Conservation (phyloP, 2,797 vertebrate genomes). For the Pyrocephalus nanus region DNA sequence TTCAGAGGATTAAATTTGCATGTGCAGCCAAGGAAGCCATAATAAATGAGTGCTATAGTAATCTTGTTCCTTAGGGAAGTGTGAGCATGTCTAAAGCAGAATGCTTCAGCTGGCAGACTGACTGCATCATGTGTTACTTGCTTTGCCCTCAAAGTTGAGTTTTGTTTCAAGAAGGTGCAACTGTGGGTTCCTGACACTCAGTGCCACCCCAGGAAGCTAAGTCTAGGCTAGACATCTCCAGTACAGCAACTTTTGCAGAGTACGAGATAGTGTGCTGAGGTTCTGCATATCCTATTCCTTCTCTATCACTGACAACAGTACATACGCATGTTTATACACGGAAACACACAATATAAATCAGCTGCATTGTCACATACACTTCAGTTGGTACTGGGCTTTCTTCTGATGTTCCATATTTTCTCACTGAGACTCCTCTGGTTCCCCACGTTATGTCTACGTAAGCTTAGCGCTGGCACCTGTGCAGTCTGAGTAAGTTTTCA, state of each 20-base stretch:
- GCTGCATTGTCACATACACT: neutral
- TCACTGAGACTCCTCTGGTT: neutral
- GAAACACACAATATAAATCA: neutral
- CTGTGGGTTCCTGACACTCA: neutral
- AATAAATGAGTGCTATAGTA: rapidly evolving
- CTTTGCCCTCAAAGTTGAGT: neutral
- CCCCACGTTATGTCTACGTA: neutral
- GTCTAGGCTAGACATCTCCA: neutral
- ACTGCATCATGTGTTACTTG: neutral
- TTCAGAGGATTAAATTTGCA: neutral
- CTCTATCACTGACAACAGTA: neutral
- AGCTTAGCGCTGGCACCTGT: neutral
- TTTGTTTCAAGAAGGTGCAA: neutral
- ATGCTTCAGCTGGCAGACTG: neutral
- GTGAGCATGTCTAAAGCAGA: neutral
- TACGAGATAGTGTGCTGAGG: neutral
- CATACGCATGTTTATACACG: neutral
- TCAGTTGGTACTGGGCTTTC: neutral
- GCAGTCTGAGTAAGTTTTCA: neutral
- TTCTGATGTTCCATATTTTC: rapidly evolving
- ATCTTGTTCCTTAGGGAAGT: neutral
- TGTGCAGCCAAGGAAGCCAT: neutral
- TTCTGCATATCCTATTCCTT: neutral
- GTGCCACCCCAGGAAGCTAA: neutral
- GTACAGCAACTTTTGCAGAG: neutral